Base-by-base conservation (phyloP, 2,888 invertebrate genomes). In the Machimus atricapillus region DNA sequence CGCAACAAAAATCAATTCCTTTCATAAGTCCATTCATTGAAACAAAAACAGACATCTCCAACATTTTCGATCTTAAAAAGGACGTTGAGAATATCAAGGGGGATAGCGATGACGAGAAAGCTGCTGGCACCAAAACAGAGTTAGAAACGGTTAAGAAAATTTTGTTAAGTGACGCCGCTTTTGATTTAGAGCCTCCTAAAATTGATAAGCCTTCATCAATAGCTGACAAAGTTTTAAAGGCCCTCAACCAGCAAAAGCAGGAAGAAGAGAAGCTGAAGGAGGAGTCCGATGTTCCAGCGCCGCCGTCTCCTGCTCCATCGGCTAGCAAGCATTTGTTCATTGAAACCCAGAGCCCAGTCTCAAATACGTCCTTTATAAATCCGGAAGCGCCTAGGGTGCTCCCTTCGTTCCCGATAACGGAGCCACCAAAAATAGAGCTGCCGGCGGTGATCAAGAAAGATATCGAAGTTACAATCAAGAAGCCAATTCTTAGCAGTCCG, bases 141-240 rank as follows among this genome's bases (percentile, higher is more conserved):
- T 89, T 92, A 81, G 92, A 92, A 89, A 92, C 92, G 79, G 92
- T 92, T 0, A 89, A 89, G 31, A 92, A 92, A 79, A 91, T 92
- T 8, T 87, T 93, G 16, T 87, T 92, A 9, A 91, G 92, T 2
- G 92, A 92, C 12, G 90, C 91, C 0, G 90, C 90, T 0, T 91
- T 92, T n/a, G 91, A 91, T 89, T 89, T 92, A 74, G 92, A 92
- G 34, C 91, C 91, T 0, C 90, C 91, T 0, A 92, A 92, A 87
- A 90, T 91, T 40, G 92, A 92, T 79, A 91, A 91, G 83, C 91
- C 91, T n/a, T 94, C 94, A 0, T 95, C 95, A 88, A 95, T 95
- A 89, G 95, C 95, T 0, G 95, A 95, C 89, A 95, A 94, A 90
- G 93, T 95, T 4, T 92, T 95, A 0, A 94, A 94, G 90, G 95